A percentile compares a stretch with the other conserved stretches of the same genome.
phyloP scores from a whole-genome alignment of 2,888 invertebrate genomes.

The Bellardia bayeri region DNA sequence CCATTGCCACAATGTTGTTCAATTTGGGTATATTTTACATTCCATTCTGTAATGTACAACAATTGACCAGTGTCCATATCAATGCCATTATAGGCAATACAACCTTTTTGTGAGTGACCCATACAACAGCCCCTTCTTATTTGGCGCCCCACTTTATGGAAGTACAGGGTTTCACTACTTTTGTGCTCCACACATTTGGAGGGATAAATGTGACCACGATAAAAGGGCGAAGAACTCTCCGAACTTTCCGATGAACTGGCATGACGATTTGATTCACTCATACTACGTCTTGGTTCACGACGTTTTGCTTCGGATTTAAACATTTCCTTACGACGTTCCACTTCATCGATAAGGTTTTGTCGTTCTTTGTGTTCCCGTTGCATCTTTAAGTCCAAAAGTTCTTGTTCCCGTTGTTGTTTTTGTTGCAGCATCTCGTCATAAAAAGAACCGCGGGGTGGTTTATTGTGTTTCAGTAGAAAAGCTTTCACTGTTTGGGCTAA shows the following conservation, averaged over 20 bases:
- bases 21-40: constrained; percentile 84
- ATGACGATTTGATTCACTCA: constrained; percentile 85
- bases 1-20: constrained; percentile 81
- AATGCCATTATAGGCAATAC: constrained; percentile 90
- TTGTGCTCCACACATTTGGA: constrained; percentile 85
- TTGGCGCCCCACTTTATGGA: constrained; percentile 86
- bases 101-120: constrained; percentile 90
- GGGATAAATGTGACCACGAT: constrained; percentile 80
- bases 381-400: constrained; percentile 87
- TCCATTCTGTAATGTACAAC: constrained; percentile 92
- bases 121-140: constrained; percentile 91
- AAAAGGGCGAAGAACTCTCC: constrained; percentile 84
- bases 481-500: constrained; percentile 91
- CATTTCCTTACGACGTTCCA: constrained; percentile 91
- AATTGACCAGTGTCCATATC: constrained; percentile 90
- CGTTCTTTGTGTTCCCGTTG: constrained; percentile 89
- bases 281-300: constrained; percentile 85
- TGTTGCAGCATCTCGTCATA: constrained; percentile 95
- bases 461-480: constrained; percentile 92
- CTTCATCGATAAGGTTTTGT: constrained; percentile 90
- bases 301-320: constrained; percentile 88
- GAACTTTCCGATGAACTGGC: constrained; percentile 86
- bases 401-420: constrained; percentile 88
- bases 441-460: constrained; percentile 91
- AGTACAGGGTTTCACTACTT: constrained; percentile 86